phyloP scores from a whole-genome alignment of 1,140 invertebrate genomes.

The Watersipora subatra region DNA sequence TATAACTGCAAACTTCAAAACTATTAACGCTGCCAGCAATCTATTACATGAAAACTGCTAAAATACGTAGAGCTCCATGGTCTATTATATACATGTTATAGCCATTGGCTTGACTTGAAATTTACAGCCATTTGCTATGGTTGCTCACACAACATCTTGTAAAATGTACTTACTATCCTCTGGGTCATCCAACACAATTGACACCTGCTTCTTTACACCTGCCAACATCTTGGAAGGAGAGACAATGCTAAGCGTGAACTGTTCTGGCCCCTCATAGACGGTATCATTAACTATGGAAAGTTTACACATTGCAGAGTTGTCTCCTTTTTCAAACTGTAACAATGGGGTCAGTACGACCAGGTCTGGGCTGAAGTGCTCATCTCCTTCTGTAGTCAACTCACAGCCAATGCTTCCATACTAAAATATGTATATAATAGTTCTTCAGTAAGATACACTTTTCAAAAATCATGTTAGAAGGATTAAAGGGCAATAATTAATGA shows the following conservation, averaged over 20 bases:
- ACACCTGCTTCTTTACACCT: constrained; percentile 8
- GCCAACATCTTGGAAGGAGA: constrained; percentile 24
- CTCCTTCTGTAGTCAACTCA: neutral
- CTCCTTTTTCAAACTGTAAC: constrained; percentile 38
- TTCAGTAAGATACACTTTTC: too few species aligned
- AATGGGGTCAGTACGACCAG: constrained; percentile 9
- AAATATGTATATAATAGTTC: too few species aligned
- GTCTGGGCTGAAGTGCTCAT: neutral
- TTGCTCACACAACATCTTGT: too few species aligned
- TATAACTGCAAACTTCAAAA: too few species aligned
- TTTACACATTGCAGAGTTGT: constrained; percentile 28
- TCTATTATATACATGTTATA: too few species aligned
- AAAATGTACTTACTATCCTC: constrained; percentile 11
- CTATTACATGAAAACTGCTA: too few species aligned
- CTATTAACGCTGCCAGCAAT: too few species aligned
- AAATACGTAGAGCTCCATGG: too few species aligned
- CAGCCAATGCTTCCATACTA: neutral
- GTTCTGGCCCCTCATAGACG: constrained; percentile 31
- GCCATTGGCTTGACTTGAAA: too few species aligned
- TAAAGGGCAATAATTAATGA: too few species aligned
- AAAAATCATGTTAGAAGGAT: too few species aligned
- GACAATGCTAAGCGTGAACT: constrained; percentile 27
- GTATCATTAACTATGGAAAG: constrained; percentile 36
- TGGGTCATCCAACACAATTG: constrained; percentile 14
- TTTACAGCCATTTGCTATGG: too few species aligned